Evolutionary conservation across 2,113 vertebrate genomes (phyloP).

Genomic region (Halcyon malimbica): DNA sequence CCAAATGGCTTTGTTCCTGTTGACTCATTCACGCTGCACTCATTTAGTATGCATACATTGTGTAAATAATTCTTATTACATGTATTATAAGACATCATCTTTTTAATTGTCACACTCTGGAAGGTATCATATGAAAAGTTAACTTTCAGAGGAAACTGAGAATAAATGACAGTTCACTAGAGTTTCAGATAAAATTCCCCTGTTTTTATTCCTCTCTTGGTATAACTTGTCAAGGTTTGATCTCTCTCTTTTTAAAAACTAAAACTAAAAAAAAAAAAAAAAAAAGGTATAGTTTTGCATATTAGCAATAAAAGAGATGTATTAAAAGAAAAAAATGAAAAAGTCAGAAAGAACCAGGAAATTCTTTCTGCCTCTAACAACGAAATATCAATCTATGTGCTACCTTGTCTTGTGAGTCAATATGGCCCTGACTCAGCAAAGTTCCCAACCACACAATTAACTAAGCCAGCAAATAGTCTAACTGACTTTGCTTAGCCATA

Average conservation of each 20-base stretch:
- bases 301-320: neutral
- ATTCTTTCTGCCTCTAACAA: neutral
- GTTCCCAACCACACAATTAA: neutral
- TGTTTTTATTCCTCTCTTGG: neutral
- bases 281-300: neutral
- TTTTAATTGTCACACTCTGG: neutral
- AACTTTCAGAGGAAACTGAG: neutral
- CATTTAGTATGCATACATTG: neutral
- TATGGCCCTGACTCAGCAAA: neutral
- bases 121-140: neutral
- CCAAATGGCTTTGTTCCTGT: neutral
- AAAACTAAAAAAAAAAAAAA: no score
- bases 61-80: neutral
- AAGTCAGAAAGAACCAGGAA: neutral
- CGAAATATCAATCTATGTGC: neutral
- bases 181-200: neutral
- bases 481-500: neutral
- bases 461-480: neutral
- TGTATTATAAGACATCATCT: neutral
- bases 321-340: neutral
- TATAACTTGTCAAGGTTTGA: neutral
- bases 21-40: neutral
- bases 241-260: neutral
- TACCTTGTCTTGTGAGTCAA: neutral
- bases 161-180: neutral